Conservation (phyloP, 2,797 vertebrate genomes). For the Geotrypetes seraphini region DNA sequence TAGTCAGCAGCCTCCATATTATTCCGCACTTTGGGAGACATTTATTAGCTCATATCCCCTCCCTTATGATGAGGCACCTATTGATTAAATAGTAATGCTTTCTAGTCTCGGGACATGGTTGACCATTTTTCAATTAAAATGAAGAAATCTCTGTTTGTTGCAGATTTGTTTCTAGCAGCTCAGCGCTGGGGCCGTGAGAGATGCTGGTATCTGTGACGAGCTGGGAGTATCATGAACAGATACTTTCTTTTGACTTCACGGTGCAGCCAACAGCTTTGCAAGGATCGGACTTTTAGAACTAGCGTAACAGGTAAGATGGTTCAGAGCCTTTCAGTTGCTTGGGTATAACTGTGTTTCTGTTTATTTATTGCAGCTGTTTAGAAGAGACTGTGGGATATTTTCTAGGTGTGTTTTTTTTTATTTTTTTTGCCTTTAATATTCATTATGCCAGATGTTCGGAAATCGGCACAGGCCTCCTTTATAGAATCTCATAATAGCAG, state of each 20-base stretch:
- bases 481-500: no score
- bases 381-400: no score
- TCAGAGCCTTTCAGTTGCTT: no score
- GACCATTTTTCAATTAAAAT: conserved; percentile 28
- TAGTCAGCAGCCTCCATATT: background rate
- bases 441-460: no score
- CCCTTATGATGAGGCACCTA: conserved; percentile 7
- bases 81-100: conserved; percentile 3
- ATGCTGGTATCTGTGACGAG: conserved; percentile 35
- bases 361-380: no score
- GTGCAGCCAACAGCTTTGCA: conserved; percentile 35
- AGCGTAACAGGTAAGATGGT: conserved; percentile 40
- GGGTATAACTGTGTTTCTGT: no score
- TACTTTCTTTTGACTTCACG: conserved; percentile 39
- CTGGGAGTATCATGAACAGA: conserved; percentile 46
- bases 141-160: conserved; percentile 28
- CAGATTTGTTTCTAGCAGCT: conserved; percentile 36
- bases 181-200: conserved; percentile 34
- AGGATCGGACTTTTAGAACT: conserved; percentile 34
- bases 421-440: no score
- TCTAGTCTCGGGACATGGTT: background rate
- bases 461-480: no score
- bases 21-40: background rate
- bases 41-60: background rate
- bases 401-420: no score